A percentile compares a stretch with the other conserved stretches of the same genome.
These are phyloP conservation scores for Bradypodion pumilum DNA, from an alignment of 2,797 vertebrate genomes.

Conservation along the genomic window DNA sequence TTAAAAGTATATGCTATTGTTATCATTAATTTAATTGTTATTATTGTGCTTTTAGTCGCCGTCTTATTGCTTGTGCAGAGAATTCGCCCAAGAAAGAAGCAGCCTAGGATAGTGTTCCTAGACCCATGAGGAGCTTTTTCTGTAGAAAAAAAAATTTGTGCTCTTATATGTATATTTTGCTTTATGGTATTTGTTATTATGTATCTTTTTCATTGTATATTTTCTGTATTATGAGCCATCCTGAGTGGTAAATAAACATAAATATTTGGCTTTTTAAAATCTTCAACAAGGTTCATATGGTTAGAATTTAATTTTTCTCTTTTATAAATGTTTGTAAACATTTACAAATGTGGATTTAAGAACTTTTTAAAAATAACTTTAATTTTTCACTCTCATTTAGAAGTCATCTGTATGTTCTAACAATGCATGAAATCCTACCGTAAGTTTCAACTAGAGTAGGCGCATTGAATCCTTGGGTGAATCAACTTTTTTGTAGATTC, in stretches of 20 bases:
- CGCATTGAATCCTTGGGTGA: no score
- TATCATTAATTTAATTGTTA: no score
- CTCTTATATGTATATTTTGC: no score
- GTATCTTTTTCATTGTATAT: no score
- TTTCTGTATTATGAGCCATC: no score
- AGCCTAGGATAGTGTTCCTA: constrained; percentile 47
- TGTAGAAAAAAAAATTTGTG: constrained; percentile 44
- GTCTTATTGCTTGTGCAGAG: constrained; percentile 40
- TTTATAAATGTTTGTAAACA: constrained; percentile 29
- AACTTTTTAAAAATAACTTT: neutral
- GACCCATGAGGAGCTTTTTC: constrained; percentile 48
- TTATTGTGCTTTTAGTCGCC: constrained; percentile 51
- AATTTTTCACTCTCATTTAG: neutral
- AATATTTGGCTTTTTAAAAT: constrained; percentile 5
- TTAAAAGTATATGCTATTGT: constrained; percentile 47
- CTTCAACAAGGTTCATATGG: constrained; percentile 32
- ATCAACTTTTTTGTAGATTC: no score
- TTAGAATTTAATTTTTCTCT: constrained; percentile 25
- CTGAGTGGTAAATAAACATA: constrained; percentile 20
- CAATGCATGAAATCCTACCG: no score
- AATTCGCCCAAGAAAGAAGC: constrained; percentile 1
- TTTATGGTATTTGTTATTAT: no score
- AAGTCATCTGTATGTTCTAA: neutral
- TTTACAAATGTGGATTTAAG: constrained; percentile 27
- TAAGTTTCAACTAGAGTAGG: no score